Conservation (phyloP, 2,113 vertebrate species). For the Corapipo altera region DNA sequence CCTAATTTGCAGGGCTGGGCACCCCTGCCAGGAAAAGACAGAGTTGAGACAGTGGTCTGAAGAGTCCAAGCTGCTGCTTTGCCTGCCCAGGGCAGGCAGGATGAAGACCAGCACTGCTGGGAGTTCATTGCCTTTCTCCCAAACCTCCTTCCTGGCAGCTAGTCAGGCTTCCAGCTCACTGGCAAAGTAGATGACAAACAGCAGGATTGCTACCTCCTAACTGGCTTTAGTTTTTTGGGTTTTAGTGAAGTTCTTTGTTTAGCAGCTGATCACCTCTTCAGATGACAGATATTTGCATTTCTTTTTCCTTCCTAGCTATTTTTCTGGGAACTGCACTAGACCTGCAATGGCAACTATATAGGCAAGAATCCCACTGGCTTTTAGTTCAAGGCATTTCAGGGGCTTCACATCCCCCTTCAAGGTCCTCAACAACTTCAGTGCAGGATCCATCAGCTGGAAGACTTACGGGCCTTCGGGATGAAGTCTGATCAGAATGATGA, state of each 20-base stretch:
- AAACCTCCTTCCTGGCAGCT: neutral
- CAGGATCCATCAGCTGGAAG: neutral
- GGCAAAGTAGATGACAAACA: neutral
- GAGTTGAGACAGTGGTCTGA: neutral
- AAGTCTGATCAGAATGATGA: neutral
- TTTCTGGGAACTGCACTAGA: neutral
- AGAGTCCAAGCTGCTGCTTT: neutral
- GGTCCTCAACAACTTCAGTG: neutral
- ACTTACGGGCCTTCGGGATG: accelerated
- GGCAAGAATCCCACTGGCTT: neutral
- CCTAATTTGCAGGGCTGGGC: neutral
- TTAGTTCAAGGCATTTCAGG: neutral
- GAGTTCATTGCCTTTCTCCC: neutral
- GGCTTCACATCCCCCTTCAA: neutral
- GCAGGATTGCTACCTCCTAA: neutral
- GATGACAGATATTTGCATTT: neutral
- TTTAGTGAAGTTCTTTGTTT: neutral
- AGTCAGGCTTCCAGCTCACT: neutral
- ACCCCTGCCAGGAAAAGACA: neutral
- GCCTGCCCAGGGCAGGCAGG: neutral
- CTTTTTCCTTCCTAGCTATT: neutral
- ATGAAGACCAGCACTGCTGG: neutral
- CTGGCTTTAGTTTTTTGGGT: neutral
- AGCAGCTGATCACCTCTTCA: neutral
- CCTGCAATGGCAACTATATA: neutral